Percentiles rank a stretch among this genome's conserved stretches.
These are phyloP conservation scores for Hirundichthys speculiger DNA, from an alignment of 2,113 vertebrate species.

Conservation along the genomic window DNA sequence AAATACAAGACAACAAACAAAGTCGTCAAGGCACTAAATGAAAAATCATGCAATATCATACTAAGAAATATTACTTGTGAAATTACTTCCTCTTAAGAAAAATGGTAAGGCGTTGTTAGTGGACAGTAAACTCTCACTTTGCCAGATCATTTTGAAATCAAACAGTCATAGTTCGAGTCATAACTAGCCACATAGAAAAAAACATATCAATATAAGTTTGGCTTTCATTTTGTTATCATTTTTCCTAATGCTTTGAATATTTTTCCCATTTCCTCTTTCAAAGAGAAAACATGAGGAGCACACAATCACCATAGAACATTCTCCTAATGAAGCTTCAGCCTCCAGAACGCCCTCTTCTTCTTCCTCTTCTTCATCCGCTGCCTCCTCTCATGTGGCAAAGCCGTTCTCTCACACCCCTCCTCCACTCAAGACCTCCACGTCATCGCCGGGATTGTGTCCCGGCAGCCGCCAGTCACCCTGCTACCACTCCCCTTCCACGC, in stretches of 20 bases:
- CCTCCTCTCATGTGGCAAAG: constrained; percentile 85
- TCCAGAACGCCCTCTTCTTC: constrained; percentile 83
- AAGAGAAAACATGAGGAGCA: constrained; percentile 90
- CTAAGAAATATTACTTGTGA: background rate
- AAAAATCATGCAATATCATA: constrained; percentile 11
- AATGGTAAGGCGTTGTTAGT: constrained; percentile 1
- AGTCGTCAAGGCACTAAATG: too few species aligned
- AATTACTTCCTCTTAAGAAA: constrained; percentile 22
- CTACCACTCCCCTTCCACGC: constrained; percentile 86
- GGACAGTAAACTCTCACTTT: background rate
- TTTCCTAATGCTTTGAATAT: too few species aligned
- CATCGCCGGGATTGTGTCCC: constrained; percentile 78
- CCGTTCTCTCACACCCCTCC: constrained; percentile 89
- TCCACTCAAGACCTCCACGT: constrained; percentile 77
- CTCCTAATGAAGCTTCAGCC: constrained; percentile 71
- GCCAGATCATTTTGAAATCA: constrained; percentile 29
- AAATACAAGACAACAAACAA: too few species aligned
- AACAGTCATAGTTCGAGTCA: background rate
- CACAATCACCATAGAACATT: constrained; percentile 82
- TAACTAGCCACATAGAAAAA: too few species aligned
- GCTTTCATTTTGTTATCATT: too few species aligned
- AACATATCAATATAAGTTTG: background rate
- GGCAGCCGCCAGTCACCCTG: constrained; percentile 88
- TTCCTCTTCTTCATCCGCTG: constrained; percentile 66
- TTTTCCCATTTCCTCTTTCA: background rate